Evolutionary conservation across 2,113 vertebrate species (phyloP), one percentile per base, ranked within the genome.

Genomic region (Anser brachyrhynchus): DNA sequence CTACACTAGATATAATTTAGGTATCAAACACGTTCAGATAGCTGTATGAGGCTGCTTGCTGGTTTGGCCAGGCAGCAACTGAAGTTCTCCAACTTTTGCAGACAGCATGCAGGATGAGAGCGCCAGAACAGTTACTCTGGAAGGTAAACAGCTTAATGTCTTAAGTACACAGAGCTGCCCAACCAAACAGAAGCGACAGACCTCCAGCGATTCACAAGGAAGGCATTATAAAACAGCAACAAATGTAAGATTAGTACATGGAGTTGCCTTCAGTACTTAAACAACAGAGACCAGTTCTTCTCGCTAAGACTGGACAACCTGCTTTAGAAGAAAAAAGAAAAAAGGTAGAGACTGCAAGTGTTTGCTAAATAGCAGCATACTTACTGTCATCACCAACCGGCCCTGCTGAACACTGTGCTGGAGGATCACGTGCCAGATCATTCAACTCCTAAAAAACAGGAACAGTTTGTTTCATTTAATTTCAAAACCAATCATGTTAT

Each of bases 361-460:
- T 55, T 28, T 35, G 46, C 49, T 8, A 31, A 31, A 22, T 11
- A 62, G 57, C 3, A 62, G 35, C 19, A 23, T 96, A 97, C 97
- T 97, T 90, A 97, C 97, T 97, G 89, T 99, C 99, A 98, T 99
- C 99, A 95, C 99, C 99, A 97, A 99, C 99, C 92, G 99, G 99
- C 97, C 99, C 99, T 97, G 99, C 99, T 94, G 99, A 99, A 99
- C 99, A 99, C 97, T 99, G 99, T 96, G 99, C 99, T 97, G 99
- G 99, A 90, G 99, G 99, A 92, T 99, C 99, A 98, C 99, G 98
- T 96, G 99, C 99, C 98, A 99, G 98, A 90, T 99, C 99, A 92
- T 99, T 99, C 98, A 99, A 98, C 96, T 99, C 99, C 99, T 99
- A 91, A 58, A 95, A 96, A 83, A 92, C 71, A 96, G 66, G 61